Evolutionary conservation across 2,797 vertebrate species (phyloP).

Genomic region (Pseudomugil tenellus): DNA sequence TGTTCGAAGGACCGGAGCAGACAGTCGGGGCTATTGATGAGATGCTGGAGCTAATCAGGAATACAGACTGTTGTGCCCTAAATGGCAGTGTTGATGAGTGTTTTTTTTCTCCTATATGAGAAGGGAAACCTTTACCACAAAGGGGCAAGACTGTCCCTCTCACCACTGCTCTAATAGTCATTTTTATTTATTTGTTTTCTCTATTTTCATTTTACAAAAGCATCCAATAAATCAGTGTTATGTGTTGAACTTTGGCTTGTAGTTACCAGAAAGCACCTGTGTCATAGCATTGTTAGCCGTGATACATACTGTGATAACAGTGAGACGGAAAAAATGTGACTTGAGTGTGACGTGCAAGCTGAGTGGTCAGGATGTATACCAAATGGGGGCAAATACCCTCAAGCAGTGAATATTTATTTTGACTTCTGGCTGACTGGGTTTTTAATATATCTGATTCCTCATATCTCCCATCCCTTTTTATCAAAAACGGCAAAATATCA

Average conservation of each 20-base stretch:
- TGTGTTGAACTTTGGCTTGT: background rate
- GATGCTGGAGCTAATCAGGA: conserved; percentile 67
- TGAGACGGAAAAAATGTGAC: background rate
- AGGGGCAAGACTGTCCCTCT: conserved; percentile 26
- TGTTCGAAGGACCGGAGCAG: conserved; percentile 64
- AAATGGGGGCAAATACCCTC: background rate
- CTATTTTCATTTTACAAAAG: background rate
- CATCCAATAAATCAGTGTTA: conserved; percentile 16
- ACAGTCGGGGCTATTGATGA: conserved; percentile 77
- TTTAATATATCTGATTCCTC: background rate
- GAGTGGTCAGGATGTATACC: background rate
- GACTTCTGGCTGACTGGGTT: background rate
- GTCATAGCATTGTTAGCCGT: conserved; percentile 2
- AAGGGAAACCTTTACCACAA: conserved; percentile 37
- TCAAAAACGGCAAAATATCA: conserved; percentile 1
- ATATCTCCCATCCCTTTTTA: background rate
- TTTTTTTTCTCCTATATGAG: conserved; percentile 31
- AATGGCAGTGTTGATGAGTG: conserved; percentile 55
- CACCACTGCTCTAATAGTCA: background rate
- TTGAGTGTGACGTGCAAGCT: background rate
- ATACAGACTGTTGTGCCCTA: conserved; percentile 45
- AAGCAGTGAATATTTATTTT: background rate
- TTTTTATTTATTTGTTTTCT: conserved; percentile 4
- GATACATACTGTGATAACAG: background rate
- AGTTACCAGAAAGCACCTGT: background rate